Percentiles rank a stretch among this genome's conserved stretches.
phyloP scores from a whole-genome alignment of 2,113 vertebrate species.

The Mustela nigripes region DNA sequence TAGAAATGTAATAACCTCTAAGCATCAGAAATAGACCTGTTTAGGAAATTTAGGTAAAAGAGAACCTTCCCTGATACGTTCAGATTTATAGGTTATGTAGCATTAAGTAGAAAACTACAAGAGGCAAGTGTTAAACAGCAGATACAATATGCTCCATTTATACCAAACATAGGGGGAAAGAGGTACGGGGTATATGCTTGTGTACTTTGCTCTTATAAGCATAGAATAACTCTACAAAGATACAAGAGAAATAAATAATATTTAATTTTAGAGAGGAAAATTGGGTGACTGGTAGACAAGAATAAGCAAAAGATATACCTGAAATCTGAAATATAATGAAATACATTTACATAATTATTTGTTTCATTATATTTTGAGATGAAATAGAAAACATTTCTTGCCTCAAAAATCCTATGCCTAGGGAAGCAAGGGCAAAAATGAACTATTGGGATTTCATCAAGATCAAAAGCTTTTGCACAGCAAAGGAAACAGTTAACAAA shows the following conservation, averaged over 20 bases:
- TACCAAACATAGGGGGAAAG: not conserved
- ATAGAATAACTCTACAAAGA: slow-evolving; percentile 6
- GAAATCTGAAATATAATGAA: not conserved
- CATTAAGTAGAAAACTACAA: not conserved
- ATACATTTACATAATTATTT: not conserved
- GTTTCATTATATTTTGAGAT: not conserved
- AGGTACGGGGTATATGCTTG: rapidly evolving
- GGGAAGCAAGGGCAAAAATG: not conserved
- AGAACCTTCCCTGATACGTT: not conserved
- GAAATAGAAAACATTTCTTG: not conserved
- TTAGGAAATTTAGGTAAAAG: not conserved
- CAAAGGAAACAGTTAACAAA: not conserved
- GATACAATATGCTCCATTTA: not conserved
- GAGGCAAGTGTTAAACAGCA: slow-evolving; percentile 8
- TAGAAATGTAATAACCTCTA: slow-evolving; percentile 6
- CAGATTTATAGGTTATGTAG: not conserved
- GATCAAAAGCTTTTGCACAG: not conserved
- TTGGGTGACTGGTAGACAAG: not conserved
- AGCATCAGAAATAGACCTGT: not conserved
- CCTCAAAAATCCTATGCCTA: slow-evolving; percentile 40
- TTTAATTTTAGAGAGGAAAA: not conserved
- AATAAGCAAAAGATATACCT: not conserved
- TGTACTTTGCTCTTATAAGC: not conserved
- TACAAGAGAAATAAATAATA: not conserved
- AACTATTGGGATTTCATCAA: not conserved